Evolutionary conservation across 2,888 invertebrate genomes (phyloP), one percentile per base, ranked within the genome.

Genomic region (Eilema caniola): DNA sequence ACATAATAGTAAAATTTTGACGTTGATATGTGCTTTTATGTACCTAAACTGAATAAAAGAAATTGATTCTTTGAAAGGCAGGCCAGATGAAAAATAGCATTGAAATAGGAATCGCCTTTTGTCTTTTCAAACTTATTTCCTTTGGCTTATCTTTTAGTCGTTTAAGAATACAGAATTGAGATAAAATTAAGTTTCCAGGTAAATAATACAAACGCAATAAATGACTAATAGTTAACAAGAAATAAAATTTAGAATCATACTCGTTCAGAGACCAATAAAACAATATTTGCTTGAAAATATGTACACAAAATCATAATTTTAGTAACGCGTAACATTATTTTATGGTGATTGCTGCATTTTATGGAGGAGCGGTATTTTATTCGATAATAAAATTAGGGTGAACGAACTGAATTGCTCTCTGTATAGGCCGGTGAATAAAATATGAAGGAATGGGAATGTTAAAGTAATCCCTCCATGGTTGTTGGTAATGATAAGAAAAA

Each of bases 271-370:
- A 12, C n/a, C 47, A 37, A 70, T 62, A 66, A 70, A 69, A 56
- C 47, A 65, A 25, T n/a, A 41, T 72, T 69, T 33, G n/a, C 70
- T 24, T 59, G 71, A 79, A 79, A 73, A 72, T 72, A 76, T 66
- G 67, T 69, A 77, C 68, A 66, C 56, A 67, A 77, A 77, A 82
- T 79, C 72, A 77, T 78, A 81, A 76, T 82, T 75, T 76, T 73
- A 67, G 68, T 82, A 74, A 81, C 70, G 71, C 67, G 72, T 66
- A 75, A 80, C 71, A 81, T 75, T 70, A 79, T 67, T 82, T 81
- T 78, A 82, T 75, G 72, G 24, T 82, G 81, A 79, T 81, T 79
- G 81, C 67, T 75, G 79, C 69, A 78, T 78, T 76, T 82, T 80
- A 82, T 76, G 74, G 71, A 62, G 59, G 75, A 71, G 67, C 67